Evolutionary conservation across 2,113 vertebrate species (phyloP).

Genomic region (Ailuropoda melanoleuca): DNA sequence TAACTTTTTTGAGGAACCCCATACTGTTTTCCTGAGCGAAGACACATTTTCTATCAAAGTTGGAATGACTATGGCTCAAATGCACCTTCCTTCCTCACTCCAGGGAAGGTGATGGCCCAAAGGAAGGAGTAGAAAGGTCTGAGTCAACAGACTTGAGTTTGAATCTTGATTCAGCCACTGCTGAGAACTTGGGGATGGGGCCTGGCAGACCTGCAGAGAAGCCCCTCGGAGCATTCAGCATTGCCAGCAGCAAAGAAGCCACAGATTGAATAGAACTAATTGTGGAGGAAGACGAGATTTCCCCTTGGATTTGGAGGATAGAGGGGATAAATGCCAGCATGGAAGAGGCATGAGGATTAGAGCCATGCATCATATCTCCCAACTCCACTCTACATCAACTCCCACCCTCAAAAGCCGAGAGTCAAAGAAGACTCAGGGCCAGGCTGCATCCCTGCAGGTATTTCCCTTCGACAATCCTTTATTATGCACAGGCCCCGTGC

Average conservation of each 20-base stretch:
- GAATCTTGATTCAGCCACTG: not conserved
- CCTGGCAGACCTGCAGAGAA: not conserved
- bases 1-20: not conserved
- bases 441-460: not conserved
- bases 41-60: not conserved
- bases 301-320: not conserved
- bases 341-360: not conserved
- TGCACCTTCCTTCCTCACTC: not conserved
- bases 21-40: not conserved
- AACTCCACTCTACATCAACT: not conserved
- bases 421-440: not conserved
- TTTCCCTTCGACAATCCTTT: not conserved
- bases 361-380: not conserved
- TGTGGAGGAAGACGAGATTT: not conserved
- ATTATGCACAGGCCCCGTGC: not conserved
- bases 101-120: not conserved
- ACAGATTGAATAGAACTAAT: not conserved
- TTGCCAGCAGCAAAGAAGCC: not conserved
- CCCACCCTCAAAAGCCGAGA: not conserved
- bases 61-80: not conserved
- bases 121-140: not conserved
- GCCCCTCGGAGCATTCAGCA: not conserved
- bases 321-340: not conserved
- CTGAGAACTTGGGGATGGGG: not conserved
- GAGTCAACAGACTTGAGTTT: not conserved